Conservation (phyloP, 2,797 vertebrate genomes). For the Neosalanx taihuensis region DNA sequence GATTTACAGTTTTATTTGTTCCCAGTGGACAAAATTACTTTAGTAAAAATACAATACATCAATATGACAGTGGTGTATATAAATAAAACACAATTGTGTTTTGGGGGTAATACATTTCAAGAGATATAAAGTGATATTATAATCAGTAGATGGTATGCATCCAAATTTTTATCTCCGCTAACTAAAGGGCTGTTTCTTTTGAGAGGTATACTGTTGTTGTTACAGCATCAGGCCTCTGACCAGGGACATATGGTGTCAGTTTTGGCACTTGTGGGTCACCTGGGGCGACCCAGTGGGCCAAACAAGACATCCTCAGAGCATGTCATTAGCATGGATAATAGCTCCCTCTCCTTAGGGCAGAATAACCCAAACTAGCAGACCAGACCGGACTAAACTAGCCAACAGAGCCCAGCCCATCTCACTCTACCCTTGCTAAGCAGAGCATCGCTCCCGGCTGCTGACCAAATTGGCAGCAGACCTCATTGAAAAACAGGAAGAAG, state of each 20-base stretch:
- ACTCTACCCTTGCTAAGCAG: too few species aligned
- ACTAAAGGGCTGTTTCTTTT: background rate
- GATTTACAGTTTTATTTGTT: too few species aligned
- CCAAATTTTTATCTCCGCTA: background rate
- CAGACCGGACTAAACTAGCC: background rate
- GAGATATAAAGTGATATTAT: too few species aligned
- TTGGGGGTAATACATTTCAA: too few species aligned
- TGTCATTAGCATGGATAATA: constrained; percentile 25
- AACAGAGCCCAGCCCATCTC: background rate
- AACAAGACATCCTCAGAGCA: constrained; percentile 22
- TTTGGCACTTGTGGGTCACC: constrained; percentile 5
- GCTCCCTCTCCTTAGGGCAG: constrained; percentile 5
- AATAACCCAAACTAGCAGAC: constrained; percentile 16
- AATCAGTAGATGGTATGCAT: background rate
- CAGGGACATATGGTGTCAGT: constrained; percentile 10
- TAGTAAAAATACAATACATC: too few species aligned
- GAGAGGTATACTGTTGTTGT: background rate
- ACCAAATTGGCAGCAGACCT: constrained; percentile 1
- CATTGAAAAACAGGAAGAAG: constrained; percentile 17
- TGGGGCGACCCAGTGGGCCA: constrained; percentile 17
- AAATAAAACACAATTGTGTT: too few species aligned
- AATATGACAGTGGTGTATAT: too few species aligned
- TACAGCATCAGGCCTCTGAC: background rate
- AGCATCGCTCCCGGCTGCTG: background rate
- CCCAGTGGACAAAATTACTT: too few species aligned